Evolutionary conservation across 2,113 vertebrate genomes (phyloP).

Genomic region (Origma solitaria): DNA sequence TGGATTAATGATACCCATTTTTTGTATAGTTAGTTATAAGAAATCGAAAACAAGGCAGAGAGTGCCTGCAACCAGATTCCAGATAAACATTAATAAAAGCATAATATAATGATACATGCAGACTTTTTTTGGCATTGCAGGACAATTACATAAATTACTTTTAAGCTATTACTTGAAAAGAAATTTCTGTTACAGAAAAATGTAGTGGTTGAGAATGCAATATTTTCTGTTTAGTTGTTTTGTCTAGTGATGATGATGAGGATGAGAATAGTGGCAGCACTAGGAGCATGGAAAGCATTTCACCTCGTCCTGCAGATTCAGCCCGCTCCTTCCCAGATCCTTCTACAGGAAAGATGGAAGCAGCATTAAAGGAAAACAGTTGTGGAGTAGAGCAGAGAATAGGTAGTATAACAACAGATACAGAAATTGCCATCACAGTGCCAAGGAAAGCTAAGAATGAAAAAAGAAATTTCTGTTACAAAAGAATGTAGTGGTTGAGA

Average conservation of each 20-base stretch:
- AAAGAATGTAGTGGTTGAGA: conserved; percentile 41
- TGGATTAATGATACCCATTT: not conserved
- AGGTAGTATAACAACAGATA: conserved; percentile 77
- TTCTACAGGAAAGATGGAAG: conserved; percentile 88
- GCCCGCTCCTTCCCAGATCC: conserved; percentile 92
- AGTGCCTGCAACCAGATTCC: not conserved
- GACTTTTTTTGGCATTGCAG: not conserved
- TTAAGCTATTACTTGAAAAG: not conserved
- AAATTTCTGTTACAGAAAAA: conserved; percentile 12
- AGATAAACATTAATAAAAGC: not conserved
- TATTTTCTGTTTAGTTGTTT: conserved; percentile 81
- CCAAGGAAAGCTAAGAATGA: conserved; percentile 89
- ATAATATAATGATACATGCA: not conserved
- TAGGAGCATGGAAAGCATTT: conserved; percentile 84
- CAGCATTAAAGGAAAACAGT: conserved; percentile 82
- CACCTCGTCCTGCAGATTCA: conserved; percentile 90
- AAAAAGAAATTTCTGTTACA: no score
- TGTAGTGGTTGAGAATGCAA: conserved; percentile 48
- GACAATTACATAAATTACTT: not conserved
- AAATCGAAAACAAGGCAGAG: not conserved
- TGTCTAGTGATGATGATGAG: conserved; percentile 88
- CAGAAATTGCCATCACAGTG: conserved; percentile 75
- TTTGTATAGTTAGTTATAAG: not conserved
- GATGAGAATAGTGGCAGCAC: conserved; percentile 81
- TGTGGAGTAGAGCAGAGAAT: conserved; percentile 77